Conservation (phyloP, 2,113 vertebrate genomes). For the Brachypodius melanocephalos region DNA sequence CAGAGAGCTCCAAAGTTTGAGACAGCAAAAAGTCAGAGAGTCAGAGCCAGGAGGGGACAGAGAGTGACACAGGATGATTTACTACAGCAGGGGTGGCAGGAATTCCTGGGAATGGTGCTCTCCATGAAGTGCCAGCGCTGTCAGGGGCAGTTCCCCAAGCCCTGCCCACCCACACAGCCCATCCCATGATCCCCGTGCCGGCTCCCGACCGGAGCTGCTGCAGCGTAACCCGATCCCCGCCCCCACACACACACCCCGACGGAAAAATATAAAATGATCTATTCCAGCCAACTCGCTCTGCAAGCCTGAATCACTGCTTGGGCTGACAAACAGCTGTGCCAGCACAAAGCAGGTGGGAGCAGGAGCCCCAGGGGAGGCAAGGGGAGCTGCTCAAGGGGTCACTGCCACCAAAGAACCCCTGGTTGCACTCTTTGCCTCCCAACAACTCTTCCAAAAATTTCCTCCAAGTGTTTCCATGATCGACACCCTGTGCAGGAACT, state of each 20-base stretch:
- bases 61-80: background rate
- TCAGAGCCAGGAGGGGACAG: background rate
- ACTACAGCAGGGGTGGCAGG: background rate
- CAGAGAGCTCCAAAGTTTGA: background rate
- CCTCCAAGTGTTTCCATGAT: background rate
- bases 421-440: background rate
- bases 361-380: background rate
- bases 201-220: background rate
- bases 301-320: background rate
- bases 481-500: background rate
- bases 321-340: conserved; percentile 27
- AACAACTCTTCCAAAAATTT: background rate
- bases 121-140: background rate
- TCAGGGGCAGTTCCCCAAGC: background rate
- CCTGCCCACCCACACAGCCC: conserved; percentile 24
- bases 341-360: conserved; percentile 40
- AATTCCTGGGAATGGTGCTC: background rate
- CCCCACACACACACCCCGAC: background rate
- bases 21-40: background rate
- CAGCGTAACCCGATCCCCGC: conserved; percentile 18
- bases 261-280: conserved; percentile 16
- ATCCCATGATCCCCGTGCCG: background rate
- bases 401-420: background rate
- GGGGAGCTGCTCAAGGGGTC: background rate
- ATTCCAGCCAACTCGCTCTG: background rate